Conservation (phyloP, 92 coral and sea anemone species). For the Galaxea fascicularis region DNA sequence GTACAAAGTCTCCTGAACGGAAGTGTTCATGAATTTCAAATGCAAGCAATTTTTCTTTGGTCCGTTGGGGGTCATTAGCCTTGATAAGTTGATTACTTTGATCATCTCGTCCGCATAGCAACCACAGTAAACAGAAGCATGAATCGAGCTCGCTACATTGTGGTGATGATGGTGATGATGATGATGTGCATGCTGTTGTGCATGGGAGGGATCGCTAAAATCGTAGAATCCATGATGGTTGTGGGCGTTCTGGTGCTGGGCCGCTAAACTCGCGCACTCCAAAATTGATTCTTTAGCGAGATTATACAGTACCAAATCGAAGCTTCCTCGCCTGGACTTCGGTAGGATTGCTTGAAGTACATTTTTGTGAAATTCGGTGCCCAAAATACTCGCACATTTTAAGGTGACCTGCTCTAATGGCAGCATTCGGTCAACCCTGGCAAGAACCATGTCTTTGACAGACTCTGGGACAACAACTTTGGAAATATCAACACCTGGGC, state of each 20-base stretch:
- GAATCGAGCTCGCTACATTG: slow-evolving; percentile 84
- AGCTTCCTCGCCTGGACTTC: slow-evolving; percentile 57
- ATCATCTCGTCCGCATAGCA: slow-evolving; percentile 93
- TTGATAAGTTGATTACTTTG: slow-evolving; percentile 86
- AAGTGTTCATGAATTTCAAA: slow-evolving; percentile 86
- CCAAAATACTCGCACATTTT: slow-evolving; percentile 93
- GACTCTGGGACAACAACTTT: slow-evolving; percentile 93
- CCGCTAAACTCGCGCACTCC: slow-evolving; percentile 93
- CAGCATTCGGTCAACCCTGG: slow-evolving; percentile 94
- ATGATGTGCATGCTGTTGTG: slow-evolving; percentile 91
- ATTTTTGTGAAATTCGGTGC: slow-evolving; percentile 78
- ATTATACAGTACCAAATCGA: slow-evolving; percentile 86
- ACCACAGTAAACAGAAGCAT: slow-evolving; percentile 93
- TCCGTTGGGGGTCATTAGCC: slow-evolving; percentile 87
- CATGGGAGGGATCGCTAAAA: slow-evolving; percentile 89
- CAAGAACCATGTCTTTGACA: slow-evolving; percentile 97
- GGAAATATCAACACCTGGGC: slow-evolving; percentile 88
- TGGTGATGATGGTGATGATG: slow-evolving; percentile 99
- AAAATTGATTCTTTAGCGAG: slow-evolving; percentile 89
- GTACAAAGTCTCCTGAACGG: slow-evolving; percentile 94
- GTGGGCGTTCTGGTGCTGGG: slow-evolving; percentile 92
- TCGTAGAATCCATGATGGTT: slow-evolving; percentile 98
- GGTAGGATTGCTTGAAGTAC: slow-evolving; percentile 91
- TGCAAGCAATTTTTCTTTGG: slow-evolving; percentile 90
- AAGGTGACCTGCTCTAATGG: slow-evolving; percentile 90